These are phyloP conservation scores for Xestobium rufovillosum DNA, from an alignment of 2,888 invertebrate genomes.

Conservation along the genomic window DNA sequence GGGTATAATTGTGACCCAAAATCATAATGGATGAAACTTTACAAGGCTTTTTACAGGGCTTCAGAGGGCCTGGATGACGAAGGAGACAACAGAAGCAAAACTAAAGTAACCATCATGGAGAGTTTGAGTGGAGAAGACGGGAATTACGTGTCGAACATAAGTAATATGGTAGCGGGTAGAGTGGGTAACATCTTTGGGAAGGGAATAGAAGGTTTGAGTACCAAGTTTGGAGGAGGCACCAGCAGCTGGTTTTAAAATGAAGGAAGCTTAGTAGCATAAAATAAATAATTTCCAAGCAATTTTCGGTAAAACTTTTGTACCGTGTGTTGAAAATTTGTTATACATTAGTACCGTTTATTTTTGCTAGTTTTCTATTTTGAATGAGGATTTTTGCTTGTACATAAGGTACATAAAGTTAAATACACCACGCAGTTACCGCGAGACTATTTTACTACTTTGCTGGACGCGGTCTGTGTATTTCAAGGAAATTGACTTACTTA, in stretches of 20 bases:
- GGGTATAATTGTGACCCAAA: constrained; percentile 47
- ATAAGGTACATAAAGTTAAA: constrained; percentile 8
- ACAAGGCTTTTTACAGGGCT: constrained; percentile 25
- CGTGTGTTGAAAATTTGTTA: constrained; percentile 24
- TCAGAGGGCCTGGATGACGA: constrained; percentile 49
- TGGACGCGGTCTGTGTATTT: no score
- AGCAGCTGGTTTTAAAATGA: constrained; percentile 72
- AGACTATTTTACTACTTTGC: no score
- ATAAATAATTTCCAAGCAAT: constrained; percentile 30
- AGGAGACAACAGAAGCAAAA: constrained; percentile 51
- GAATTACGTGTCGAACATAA: constrained; percentile 68
- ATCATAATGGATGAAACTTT: background rate
- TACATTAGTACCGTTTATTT: no score
- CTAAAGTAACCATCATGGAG: constrained; percentile 54
- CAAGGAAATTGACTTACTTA: no score
- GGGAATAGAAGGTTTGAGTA: constrained; percentile 82
- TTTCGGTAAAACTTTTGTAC: constrained; percentile 28
- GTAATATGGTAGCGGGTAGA: constrained; percentile 78
- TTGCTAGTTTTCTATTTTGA: constrained; percentile 5
- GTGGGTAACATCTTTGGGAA: constrained; percentile 87
- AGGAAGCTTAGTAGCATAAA: constrained; percentile 19
- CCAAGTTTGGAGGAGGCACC: constrained; percentile 76
- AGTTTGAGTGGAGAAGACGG: constrained; percentile 63
- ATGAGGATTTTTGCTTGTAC: constrained; percentile 6
- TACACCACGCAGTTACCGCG: background rate